Evolutionary conservation across 2,797 vertebrate genomes (phyloP).

Genomic region (Furcifer pardalis): DNA sequence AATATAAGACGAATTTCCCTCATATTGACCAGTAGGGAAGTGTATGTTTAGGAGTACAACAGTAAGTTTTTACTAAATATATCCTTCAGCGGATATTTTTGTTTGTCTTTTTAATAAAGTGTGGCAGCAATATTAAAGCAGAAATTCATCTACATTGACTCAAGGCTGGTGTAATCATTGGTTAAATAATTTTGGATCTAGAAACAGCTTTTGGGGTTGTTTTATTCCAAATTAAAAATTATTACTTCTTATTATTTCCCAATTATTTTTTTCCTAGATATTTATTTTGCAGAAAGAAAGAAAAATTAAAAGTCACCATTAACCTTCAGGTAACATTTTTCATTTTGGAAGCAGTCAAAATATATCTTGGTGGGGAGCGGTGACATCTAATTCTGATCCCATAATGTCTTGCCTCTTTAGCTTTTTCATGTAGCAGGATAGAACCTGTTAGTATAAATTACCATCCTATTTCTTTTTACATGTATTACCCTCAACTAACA

Average conservation of each 20-base stretch:
- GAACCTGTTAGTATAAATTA: too few relatives aligned
- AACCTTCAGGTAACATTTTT: neutral
- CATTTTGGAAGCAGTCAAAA: neutral
- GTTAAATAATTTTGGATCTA: neutral
- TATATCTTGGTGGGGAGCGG: too few relatives aligned
- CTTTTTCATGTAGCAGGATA: neutral
- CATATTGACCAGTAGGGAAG: neutral
- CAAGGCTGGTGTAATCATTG: neutral
- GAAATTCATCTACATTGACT: neutral
- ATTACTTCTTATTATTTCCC: neutral
- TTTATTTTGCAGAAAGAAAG: neutral
- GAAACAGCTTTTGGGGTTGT: neutral
- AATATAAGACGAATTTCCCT: conserved; percentile 37
- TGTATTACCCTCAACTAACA: neutral
- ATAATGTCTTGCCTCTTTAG: neutral
- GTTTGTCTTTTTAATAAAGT: neutral
- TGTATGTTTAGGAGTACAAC: neutral
- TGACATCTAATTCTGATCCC: neutral
- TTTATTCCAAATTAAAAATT: neutral
- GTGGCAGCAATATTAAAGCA: neutral
- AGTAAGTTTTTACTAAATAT: neutral
- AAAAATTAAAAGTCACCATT: too few relatives aligned
- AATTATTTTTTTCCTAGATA: neutral
- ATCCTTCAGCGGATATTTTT: neutral
- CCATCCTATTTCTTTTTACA: neutral